Base-by-base conservation (phyloP, 30 jellyfish, hydroid and myxozoan genomes). In the Calvadosia cruxmelitensis region DNA sequence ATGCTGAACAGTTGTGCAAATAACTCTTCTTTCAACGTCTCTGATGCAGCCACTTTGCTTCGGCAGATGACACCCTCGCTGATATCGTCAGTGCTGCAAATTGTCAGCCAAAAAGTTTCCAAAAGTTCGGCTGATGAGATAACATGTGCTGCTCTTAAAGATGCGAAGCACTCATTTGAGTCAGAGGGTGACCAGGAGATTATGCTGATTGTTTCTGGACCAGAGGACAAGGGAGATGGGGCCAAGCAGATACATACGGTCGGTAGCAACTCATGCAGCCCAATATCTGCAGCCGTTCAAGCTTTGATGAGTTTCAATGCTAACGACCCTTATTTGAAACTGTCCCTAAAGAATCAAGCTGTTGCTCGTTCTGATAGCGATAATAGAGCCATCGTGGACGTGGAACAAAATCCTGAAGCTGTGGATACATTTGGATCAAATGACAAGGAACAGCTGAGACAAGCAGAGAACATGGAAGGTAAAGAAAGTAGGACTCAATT, bases 201-300 rank as follows among this genome's bases (percentile, higher is more conserved):
- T 27, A 57, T 16, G 69, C 10, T 16, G 69, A 57, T 57, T 16
- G 69, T 57, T 27, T 16, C 69, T 49, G 48, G 67, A 50, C 80
- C 80, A 23, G 28, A 35, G 49, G 36, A 5, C 48, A 20, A 64
- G 64, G 57, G 36, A 2, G 15, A 27, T n/a, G 57, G 82, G 29
- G 94, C 94, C 23, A 68, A 90, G 52, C 78, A 69, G 10, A 57
- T 75, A 79, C 35, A 76, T n/a, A 70, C 92, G 0, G 83, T 84
- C 0, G 89, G 87, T 1, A 74, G 94, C 31, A 79, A 76, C 68
- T 86, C 96, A 2, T 78, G 96, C 34, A 86, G 96, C 73, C 94
- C 96, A 1, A 89, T 80, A 24, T 86, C 94, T 7, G 94, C 96
- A 20, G 96, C 96, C 48, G 96, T 86, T 24, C 94, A 86, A 72